Conservation (phyloP, 2,113 vertebrate genomes). For the Misgurnus anguillicaudatus region DNA sequence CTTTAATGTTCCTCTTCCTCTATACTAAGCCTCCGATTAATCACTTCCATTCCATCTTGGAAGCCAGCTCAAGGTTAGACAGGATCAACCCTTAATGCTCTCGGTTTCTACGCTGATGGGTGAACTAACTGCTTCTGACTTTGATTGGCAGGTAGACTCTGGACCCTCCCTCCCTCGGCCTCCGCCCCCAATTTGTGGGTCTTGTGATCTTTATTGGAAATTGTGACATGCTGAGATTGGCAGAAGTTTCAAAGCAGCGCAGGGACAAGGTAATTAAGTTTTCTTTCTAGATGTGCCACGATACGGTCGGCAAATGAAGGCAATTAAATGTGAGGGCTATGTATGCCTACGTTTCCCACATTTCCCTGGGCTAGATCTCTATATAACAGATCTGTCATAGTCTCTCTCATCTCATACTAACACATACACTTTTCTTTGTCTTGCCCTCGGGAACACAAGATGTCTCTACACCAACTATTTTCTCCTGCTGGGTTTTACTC, state of each 20-base stretch:
- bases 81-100: constrained; percentile 23
- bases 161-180: background rate
- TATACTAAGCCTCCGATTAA: constrained; percentile 16
- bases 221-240: constrained; percentile 55
- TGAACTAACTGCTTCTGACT: constrained; percentile 50
- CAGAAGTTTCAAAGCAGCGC: constrained; percentile 65
- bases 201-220: constrained; percentile 65
- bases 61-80: constrained; percentile 29
- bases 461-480: background rate
- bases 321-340: constrained; percentile 65
- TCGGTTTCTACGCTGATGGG: constrained; percentile 57
- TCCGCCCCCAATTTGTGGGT: constrained; percentile 18
- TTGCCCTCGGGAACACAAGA: constrained; percentile 4
- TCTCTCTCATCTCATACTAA: constrained; percentile 15
- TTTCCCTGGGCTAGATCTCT: constrained; percentile 59
- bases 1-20: constrained; percentile 3
- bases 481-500: background rate
- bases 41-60: constrained; percentile 21
- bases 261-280: constrained; percentile 51
- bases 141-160: constrained; percentile 60
- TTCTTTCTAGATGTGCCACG: constrained; percentile 64
- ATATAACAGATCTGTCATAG: constrained; percentile 56
- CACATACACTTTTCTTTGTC: constrained; percentile 5
- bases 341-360: constrained; percentile 55
- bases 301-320: constrained; percentile 58